phyloP scores from a whole-genome alignment of 2,113 vertebrate species.

The Sapajus apella region DNA sequence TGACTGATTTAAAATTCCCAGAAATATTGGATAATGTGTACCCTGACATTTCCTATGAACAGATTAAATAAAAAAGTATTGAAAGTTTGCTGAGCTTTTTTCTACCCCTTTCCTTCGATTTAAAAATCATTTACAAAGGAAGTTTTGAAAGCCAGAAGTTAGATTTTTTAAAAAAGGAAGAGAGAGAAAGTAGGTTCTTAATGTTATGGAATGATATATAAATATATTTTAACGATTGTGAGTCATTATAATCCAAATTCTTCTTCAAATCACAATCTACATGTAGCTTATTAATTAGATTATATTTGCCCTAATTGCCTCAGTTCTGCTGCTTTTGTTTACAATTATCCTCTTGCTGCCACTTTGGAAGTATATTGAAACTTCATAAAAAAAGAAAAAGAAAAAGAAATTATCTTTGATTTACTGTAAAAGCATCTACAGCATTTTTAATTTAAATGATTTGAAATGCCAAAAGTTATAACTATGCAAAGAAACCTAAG shows the following conservation, averaged over 20 bases:
- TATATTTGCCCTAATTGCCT: not conserved
- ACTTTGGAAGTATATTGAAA: not conserved
- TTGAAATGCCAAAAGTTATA: not conserved
- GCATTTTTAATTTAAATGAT: conserved; percentile 9
- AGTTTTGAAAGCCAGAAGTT: not conserved
- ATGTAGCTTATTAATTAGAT: not conserved
- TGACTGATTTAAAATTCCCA: not conserved
- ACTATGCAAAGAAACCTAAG: conserved; percentile 14
- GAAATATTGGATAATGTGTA: not conserved
- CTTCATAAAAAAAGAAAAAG: not conserved
- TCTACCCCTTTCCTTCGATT: not conserved
- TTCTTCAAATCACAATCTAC: not conserved
- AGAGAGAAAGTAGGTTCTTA: not conserved
- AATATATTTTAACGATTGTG: not conserved
- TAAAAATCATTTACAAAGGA: conserved; percentile 34
- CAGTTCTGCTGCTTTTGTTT: not conserved
- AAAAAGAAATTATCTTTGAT: not conserved
- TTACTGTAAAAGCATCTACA: conserved; percentile 29
- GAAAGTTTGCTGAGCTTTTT: not conserved
- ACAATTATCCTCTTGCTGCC: not conserved
- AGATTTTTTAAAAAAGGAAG: not conserved
- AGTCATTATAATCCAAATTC: conserved; percentile 6
- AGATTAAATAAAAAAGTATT: not conserved
- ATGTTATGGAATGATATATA: not conserved
- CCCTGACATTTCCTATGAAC: not conserved